These are phyloP conservation scores for Cenopis cana DNA, from an alignment of 2,888 invertebrate species.

Conservation along the genomic window DNA sequence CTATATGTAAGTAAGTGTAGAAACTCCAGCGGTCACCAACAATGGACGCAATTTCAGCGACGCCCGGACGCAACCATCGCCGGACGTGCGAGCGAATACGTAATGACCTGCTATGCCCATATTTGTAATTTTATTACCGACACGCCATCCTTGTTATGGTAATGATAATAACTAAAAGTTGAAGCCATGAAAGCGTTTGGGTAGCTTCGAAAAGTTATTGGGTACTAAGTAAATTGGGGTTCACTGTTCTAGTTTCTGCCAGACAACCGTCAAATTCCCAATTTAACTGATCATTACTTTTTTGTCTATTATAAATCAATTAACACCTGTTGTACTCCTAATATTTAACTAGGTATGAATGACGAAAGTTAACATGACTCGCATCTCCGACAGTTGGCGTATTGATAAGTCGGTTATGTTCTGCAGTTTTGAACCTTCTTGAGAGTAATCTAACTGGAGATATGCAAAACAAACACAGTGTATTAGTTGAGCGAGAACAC, in stretches of 20 bases:
- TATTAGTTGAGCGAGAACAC: not conserved
- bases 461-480: not conserved
- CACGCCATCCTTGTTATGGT: conserved; percentile 67
- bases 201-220: conserved; percentile 20
- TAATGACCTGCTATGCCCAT: conserved; percentile 72
- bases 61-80: conserved; percentile 50
- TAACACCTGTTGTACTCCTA: not conserved
- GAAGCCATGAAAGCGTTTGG: conserved; percentile 47
- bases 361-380: not conserved
- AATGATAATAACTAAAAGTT: conserved; percentile 63
- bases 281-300: not conserved
- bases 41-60: conserved; percentile 59
- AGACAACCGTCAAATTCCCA: not conserved
- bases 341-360: not conserved
- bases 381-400: not conserved
- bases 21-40: conserved; percentile 47
- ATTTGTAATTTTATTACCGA: conserved; percentile 74
- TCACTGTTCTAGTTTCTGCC: conserved; percentile 3
- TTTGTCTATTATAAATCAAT: not conserved
- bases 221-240: conserved; percentile 19
- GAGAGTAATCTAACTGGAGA: not conserved
- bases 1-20: not conserved
- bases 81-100: conserved; percentile 72
- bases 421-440: too few species aligned
- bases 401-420: not conserved